Evolutionary conservation across 35 echinoderm and acorn worm genomes (phyloP).

Genomic region (Apostichopus californicus): DNA sequence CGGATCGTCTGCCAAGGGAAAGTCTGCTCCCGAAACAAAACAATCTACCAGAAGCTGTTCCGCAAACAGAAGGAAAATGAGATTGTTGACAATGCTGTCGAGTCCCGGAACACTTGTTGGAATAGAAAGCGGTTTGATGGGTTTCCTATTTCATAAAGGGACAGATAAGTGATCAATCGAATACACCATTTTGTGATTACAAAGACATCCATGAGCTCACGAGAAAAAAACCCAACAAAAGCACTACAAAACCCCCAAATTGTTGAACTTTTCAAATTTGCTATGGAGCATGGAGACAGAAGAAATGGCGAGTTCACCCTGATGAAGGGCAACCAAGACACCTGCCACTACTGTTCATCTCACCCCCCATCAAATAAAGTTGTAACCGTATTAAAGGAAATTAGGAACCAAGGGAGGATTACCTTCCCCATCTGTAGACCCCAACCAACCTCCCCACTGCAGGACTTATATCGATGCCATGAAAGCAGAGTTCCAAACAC

Average conservation of each 20-base stretch:
- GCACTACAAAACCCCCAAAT: not conserved
- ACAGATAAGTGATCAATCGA: not conserved
- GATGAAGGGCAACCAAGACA: not conserved
- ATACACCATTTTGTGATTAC: not conserved
- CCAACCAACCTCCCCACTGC: not conserved
- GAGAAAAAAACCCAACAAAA: not conserved
- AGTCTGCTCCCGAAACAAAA: not conserved
- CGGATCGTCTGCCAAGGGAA: not conserved
- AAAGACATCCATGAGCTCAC: not conserved
- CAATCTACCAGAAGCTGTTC: not conserved
- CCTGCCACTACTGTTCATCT: not conserved
- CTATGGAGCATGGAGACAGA: not conserved
- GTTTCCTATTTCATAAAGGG: not conserved
- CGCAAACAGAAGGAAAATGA: not conserved
- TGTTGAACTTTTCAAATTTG: slow-evolving; percentile 6
- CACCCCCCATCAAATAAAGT: not conserved
- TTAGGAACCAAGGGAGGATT: slow-evolving; percentile 5
- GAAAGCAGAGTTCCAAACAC: not conserved
- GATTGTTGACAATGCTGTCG: not conserved
- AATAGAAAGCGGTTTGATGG: not conserved
- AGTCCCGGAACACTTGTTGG: not conserved
- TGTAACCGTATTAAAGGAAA: not conserved
- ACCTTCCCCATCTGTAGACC: slow-evolving; percentile 3
- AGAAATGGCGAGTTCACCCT: not conserved
- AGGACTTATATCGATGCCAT: not conserved